Base-by-base conservation (phyloP, 2,113 vertebrate genomes). In the Dasypus novemcinctus region DNA sequence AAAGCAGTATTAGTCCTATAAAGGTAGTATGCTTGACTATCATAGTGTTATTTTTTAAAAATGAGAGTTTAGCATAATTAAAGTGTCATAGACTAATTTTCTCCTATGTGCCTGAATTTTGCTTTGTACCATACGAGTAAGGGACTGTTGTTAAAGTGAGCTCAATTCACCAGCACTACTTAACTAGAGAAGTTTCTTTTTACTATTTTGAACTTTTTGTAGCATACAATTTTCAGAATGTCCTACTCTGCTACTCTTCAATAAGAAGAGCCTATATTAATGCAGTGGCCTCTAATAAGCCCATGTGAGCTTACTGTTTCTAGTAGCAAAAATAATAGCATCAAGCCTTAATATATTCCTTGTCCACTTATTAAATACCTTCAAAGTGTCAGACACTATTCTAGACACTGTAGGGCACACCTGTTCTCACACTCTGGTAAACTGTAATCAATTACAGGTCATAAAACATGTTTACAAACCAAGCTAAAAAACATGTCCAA, bases 351-450 rank as follows among this genome's bases (percentile, higher is more conserved):
- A 52, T 57, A 90, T 21, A 86, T 7, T 57, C 41, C 52, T 72
- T 64, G 93, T 86, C 14, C 81, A 63, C 9, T 96, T 91, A 91
- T n/a, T 68, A 88, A 94, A 96, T 86, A 41, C 71, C 74, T 91
- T 81, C 31, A 17, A 43, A 64, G 69, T 78, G 43, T 63, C 52
- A 81, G 72, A 46, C 31, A 63, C 72, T 57, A 0, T 71, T 91
- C 13, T 79, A 41, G 33, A 69, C 20, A 80, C 74, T n/a, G 2
- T 27, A 71, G 23, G 23, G 7, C 36, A 72, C 29, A n/a, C 15
- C 23, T 74, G 41, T 92, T 85, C 66, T 94, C 86, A 79, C 57
- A 79, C 43, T 91, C 91, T 54, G 49, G 38, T 84, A 87, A 90
- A 43, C 15, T 83, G 2, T 86, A 66, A 61, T 92, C 38, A 41